Percentiles rank a stretch among this genome's conserved stretches.
These are phyloP conservation scores for Noctua comes DNA, from an alignment of 2,888 invertebrate species.

Conservation along the genomic window DNA sequence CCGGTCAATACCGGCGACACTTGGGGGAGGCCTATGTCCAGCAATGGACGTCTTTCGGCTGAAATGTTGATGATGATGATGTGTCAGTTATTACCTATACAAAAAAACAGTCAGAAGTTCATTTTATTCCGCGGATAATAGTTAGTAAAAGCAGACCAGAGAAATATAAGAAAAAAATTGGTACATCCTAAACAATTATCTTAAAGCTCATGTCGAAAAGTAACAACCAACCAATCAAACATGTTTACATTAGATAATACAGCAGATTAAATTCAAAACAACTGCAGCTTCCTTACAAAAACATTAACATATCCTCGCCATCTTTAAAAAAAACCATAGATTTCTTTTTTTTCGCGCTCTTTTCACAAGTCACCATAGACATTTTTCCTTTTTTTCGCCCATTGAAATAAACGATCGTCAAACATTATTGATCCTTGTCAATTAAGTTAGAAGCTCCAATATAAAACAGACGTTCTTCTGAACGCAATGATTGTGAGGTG, in stretches of 20 bases:
- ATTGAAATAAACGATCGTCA: constrained; percentile 56
- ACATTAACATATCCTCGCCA: background rate
- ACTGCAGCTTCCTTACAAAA: background rate
- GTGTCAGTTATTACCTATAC: background rate
- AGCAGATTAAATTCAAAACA: background rate
- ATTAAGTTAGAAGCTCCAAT: constrained; percentile 53
- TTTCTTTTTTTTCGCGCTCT: constrained; percentile 3
- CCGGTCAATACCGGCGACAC: too few species aligned
- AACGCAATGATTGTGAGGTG: constrained; percentile 60
- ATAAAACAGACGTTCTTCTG: constrained; percentile 58
- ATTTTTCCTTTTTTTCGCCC: constrained; percentile 2
- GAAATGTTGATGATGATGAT: too few species aligned
- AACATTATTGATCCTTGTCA: constrained; percentile 40
- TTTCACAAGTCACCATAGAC: constrained; percentile 10
- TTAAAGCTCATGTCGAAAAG: background rate
- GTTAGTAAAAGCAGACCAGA: background rate
- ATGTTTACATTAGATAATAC: background rate
- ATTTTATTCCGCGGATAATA: background rate
- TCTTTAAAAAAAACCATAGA: constrained; percentile 4
- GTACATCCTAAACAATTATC: background rate
- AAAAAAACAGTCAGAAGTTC: background rate
- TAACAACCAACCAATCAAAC: background rate
- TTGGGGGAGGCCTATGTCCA: too few species aligned
- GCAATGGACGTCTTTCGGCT: too few species aligned
- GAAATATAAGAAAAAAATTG: background rate